Base-by-base conservation (phyloP, 2,797 vertebrate genomes). In the Telmatherina bonti region DNA sequence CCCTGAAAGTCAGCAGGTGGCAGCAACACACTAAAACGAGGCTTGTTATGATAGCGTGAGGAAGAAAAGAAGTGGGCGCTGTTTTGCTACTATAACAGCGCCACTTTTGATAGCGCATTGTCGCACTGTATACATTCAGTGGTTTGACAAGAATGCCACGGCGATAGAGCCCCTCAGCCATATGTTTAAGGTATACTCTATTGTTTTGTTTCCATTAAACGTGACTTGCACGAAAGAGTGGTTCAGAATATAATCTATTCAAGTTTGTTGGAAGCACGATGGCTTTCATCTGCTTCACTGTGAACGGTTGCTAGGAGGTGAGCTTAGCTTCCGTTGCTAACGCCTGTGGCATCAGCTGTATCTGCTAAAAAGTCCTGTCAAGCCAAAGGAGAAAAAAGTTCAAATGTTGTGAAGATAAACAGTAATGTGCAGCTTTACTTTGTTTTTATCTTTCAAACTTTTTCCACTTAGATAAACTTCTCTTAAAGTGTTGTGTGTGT, bases 31-130 rank as follows among this genome's bases (percentile, higher is more conserved):
- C 7, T 7, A 13, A 0, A 1, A 9, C 16, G 5, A 22, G 7
- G 7, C 33, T 4, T 0, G 7, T 3, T 0, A 7, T 4, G 0
- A 8, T 0, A 2, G 2, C 26, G 13, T 53, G 13, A 53, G 0
- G 61, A 72, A 5, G 57, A 72, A 74, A 57, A 33, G 6, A 22
- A 20, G 69, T 71, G 71, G 83, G 73, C 76, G 66, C 0, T 62
- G 59, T 27, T 35, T 66, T 1, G 2, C 11, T 1, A 6, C 10
- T 9, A 6, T 80, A 20, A 75, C 87, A 92, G 85, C 90, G 87
- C 85, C 72, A 88, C 85, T 86, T 92, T 92, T 83, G 72, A 91
- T 82, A 80, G 31, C n/a, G n/a, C n/a, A n/a, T n/a, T n/a, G n/a
- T n/a, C n/a, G n/a, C n/a, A n/a, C n/a, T n/a, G n/a, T n/a, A n/a